Base-by-base conservation (phyloP, 2,888 invertebrate genomes). In the Polydrusus tereticollis region DNA sequence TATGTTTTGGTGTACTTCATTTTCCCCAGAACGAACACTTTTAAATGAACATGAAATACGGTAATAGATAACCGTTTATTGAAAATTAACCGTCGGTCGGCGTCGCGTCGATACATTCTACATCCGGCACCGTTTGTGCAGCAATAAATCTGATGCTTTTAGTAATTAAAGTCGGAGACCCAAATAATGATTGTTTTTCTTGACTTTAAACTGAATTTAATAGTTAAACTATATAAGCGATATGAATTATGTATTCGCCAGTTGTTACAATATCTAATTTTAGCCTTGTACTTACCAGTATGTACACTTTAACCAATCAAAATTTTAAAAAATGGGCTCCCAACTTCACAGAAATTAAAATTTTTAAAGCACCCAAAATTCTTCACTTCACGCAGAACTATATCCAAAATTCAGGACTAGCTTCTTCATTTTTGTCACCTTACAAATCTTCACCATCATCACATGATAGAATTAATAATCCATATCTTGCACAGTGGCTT, bases 41-140 rank as follows among this genome's bases (percentile, higher is more conserved):
- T 59, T 67, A 67, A 67, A 67, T 67, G 59, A 67, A 59, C 59
- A 67, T 67, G 59, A 50, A 59, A 45, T 67, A 67, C 67, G 59
- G 67, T 45, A 67, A 67, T 36, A 55, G 36, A 18, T 67, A 67
- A 67, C 67, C 33, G 67, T 67, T 67, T 26, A 55, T 55, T 47
- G 59, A 47, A 67, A 67, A 58, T 67, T 58, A 50, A 26, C 58
- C 18, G 59, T 59, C 59, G 45, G n/a, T n/a, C n/a, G n/a, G n/a
- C n/a, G n/a, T n/a, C n/a, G n/a, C n/a, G n/a, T n/a, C n/a, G n/a
- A n/a, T n/a, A n/a, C 7, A 16, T 41, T 16, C 16, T 47, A 58
- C 59, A 47, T 58, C 33, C 36, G 36, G 59, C 45, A 58, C 50
- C 50, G 50, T 67, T 67, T 29, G 16, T 18, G 20, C 5, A 36